Percentiles rank a stretch among this genome's conserved stretches.
Evolutionary conservation across 2,113 vertebrate species (phyloP).

Genomic region (Ahaetulla prasina): DNA sequence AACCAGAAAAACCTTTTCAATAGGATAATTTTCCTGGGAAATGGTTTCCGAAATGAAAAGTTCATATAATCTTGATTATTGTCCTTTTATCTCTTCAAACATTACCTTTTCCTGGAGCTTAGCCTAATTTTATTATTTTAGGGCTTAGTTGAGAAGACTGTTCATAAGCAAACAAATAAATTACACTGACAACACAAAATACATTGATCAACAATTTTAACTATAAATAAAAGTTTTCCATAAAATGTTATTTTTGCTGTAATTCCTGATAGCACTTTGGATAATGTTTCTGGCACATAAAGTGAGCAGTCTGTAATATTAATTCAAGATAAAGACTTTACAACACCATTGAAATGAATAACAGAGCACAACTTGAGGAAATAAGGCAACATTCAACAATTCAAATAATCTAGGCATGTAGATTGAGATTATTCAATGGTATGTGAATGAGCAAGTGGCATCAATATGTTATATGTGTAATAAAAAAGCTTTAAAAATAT

Average conservation of each 20-base stretch:
- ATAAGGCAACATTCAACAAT: conserved; percentile 27
- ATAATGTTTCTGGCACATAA: conserved; percentile 46
- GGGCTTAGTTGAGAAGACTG: conserved; percentile 22
- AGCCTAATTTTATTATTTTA: background rate
- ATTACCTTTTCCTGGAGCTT: background rate
- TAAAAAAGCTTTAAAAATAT: background rate
- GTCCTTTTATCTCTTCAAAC: background rate
- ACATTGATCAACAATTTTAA: conserved; percentile 37
- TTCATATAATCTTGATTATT: background rate
- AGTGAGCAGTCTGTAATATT: conserved; percentile 29
- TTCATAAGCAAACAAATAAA: conserved; percentile 27
- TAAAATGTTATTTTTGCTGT: conserved; percentile 14
- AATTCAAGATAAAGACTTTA: conserved; percentile 47
- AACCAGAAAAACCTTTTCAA: background rate
- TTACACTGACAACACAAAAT: conserved; percentile 35
- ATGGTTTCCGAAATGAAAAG: background rate
- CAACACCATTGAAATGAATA: conserved; percentile 14
- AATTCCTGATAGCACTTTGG: conserved; percentile 40
- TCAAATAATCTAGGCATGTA: background rate
- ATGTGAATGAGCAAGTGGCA: background rate
- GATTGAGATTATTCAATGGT: background rate
- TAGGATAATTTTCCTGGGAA: background rate
- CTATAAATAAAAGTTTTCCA: conserved; percentile 39
- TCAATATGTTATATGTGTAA: conserved; percentile 25
- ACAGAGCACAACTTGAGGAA: conserved; percentile 31